Evolutionary conservation across 2,888 invertebrate species (phyloP), one percentile per base, ranked within the genome.

Genomic region (Phania funesta): DNA sequence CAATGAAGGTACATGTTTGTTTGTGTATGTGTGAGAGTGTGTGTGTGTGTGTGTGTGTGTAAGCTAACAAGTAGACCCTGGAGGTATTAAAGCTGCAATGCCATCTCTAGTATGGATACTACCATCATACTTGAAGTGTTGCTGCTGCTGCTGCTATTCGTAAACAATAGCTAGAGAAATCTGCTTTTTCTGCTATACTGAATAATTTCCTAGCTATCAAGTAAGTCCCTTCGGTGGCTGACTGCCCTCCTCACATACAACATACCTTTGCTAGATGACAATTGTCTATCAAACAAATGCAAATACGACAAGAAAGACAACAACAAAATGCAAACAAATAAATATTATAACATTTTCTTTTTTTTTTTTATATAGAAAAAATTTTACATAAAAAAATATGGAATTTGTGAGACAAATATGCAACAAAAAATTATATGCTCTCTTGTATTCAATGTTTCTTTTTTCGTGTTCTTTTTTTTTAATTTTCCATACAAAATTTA

Each of bases 271-370:
- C 80, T 44, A 83, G 83, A 78, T 84, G 84, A 83, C 84, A 84
- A 84, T 84, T 84, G 84, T 84, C 84, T 84, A 84, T 84, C 83
- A 80, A 68, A 82, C 58, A 75, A 79, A 56, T 67, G 71, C 41
- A 80, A 74, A 79, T 68, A 76, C 58, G 54, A 76, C 70, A 71
- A 71, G 48, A 64, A 76, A 80, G 67, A 35, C 48, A 70, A 62
- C 74, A 74, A 48, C 60, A 62, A 68, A 68, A 68, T 62, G 64
- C 68, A 70, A 75, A 74, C 68, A 75, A 74, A 79, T 79, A 79
- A 73, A 79, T 78, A 78, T 65, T 79, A 67, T 65, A 79, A 79
- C 50, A 65, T 54, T 50, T 20, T 52, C n/a, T 22, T 41, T 32
- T 67, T 65, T 56, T 68, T 29, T 68, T 35, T n/a, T 62, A 13